Evolutionary conservation across 2,888 invertebrate species (phyloP).

Genomic region (Gandaritis pyraliata): DNA sequence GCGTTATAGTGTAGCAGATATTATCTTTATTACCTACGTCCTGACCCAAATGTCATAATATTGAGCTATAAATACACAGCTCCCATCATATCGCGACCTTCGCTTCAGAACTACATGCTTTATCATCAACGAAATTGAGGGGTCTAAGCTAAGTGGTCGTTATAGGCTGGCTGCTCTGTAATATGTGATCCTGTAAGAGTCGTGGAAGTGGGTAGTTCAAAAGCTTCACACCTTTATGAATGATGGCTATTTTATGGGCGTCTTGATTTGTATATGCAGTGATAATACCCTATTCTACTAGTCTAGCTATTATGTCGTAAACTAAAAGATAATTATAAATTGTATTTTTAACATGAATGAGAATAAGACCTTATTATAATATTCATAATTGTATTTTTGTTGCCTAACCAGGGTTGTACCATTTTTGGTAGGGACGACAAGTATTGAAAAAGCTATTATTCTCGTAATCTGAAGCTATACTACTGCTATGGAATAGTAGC

Average conservation of each 20-base stretch:
- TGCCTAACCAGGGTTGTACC: no score
- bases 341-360: no score
- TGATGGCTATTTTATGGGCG: conserved; percentile 16
- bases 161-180: conserved; percentile 50
- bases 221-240: conserved; percentile 25
- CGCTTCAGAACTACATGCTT: conserved; percentile 29
- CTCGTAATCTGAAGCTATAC: no score
- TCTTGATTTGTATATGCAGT: conserved; percentile 9
- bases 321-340: no score
- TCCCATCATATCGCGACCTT: conserved; percentile 46
- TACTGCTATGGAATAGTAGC: no score
- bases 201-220: conserved; percentile 37
- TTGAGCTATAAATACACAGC: conserved; percentile 66
- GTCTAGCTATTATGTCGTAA: no score
- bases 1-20: conserved; percentile 16
- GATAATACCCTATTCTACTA: no score
- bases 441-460: no score
- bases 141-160: conserved; percentile 36
- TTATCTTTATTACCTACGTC: conserved; percentile 29
- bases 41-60: conserved; percentile 67
- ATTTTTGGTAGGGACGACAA: no score
- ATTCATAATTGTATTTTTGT: no score
- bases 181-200: conserved; percentile 57
- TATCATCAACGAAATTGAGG: conserved; percentile 27
- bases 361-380: no score